Percentiles rank a stretch among this genome's conserved stretches.
These are phyloP conservation scores for Orthosia incerta DNA, from an alignment of 2,888 invertebrate genomes.

Conservation along the genomic window DNA sequence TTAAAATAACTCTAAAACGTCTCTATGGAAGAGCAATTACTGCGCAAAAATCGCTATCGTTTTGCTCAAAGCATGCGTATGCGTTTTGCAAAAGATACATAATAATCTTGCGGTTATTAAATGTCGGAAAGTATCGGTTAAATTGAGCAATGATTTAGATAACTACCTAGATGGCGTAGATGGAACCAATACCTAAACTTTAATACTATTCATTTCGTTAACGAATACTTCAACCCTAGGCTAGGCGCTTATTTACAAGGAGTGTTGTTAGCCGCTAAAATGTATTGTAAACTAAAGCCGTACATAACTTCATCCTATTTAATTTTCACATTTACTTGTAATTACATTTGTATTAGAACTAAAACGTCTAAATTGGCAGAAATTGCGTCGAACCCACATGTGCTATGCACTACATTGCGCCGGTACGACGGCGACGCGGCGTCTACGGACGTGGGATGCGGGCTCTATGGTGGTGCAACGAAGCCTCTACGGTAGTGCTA, in stretches of 20 bases:
- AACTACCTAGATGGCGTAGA: neutral
- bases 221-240: neutral
- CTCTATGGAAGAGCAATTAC: too few relatives aligned
- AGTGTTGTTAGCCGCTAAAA: neutral
- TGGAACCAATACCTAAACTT: neutral
- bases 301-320: neutral
- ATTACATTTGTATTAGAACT: too few relatives aligned
- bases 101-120: too few relatives aligned
- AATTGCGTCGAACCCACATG: too few relatives aligned
- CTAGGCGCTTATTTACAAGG: neutral
- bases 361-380: too few relatives aligned
- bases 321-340: neutral
- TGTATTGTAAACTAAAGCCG: neutral
- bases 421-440: neutral
- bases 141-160: conserved; percentile 30
- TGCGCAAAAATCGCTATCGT: too few relatives aligned
- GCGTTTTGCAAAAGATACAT: too few relatives aligned
- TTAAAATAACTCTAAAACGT: too few relatives aligned
- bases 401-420: neutral
- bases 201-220: neutral
- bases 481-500: neutral
- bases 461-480: neutral
- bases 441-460: neutral
- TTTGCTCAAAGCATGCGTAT: too few relatives aligned
- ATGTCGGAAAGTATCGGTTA: conserved; percentile 21